Evolutionary conservation across 2,113 vertebrate genomes (phyloP), one percentile per base, ranked within the genome.

Genomic region (Meleagris gallopavo): DNA sequence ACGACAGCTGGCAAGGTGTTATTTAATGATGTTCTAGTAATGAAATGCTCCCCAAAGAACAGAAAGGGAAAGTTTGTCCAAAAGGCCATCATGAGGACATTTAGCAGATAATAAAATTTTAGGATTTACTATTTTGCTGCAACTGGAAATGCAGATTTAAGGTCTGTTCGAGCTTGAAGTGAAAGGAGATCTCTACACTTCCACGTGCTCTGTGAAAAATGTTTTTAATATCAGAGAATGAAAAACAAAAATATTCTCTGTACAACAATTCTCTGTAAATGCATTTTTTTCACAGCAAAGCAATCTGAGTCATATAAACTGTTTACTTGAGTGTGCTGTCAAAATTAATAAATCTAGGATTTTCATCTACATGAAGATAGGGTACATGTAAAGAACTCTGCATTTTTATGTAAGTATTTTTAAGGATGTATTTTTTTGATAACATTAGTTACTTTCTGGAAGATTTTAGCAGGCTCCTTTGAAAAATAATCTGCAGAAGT

Each of bases 71-170:
- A 38, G 40, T 18, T 70, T 93, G 70, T 78, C 58, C 70, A 70
- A 71, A 89, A 94, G 38, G 58, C 20, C 0, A 4, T 73, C 38
- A 52, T 43, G 82, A 77, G 54, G 34, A 92, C 79, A 57, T 85
- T 64, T 74, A 80, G 52, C 67, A 86, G 61, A 75, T 71, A 90
- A 82, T 86, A 83, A 76, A 50, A 57, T 72, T 41, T 82, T 65
- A 25, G 27, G 18, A 45, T 86, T 84, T 94, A 86, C 65, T 94
- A 41, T 86, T 80, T 72, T 93, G 58, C 15, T 93, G 78, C 75
- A 88, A 91, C 91, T 93, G 70, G 66, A 96, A 95, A 72, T 62
- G 10, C 45, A 89, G 54, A 71, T 93, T 86, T 87, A 62, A 75
- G 34, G 21, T 83, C 72, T 79, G 27, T 73, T 67, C 32, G 34